Base-by-base conservation (phyloP, 2,113 vertebrate genomes). In the Junco hyemalis region DNA sequence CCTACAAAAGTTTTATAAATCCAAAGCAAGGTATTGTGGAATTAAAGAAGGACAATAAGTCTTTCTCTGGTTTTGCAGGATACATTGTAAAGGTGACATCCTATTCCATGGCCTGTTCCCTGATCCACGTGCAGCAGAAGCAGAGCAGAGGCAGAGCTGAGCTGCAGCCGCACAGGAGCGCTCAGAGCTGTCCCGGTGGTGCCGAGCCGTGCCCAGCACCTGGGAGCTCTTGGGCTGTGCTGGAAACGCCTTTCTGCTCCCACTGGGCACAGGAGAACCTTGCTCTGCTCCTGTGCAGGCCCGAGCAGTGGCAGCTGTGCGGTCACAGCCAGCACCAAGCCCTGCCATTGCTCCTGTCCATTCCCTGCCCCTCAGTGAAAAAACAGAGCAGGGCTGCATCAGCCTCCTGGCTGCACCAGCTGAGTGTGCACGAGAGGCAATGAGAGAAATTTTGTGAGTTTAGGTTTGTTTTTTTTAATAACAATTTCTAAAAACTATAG, bases 61-160 rank as follows among this genome's bases (percentile, higher is more conserved):
- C 4, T 60, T 78, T 60, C 22, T 45, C 13, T 79, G 14, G 22
- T 81, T 70, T 76, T 60, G 48, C 14, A 60, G 66, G 81, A 47
- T 33, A 6, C 6, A 4, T 40, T 71, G 14, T 6, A 20, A 64
- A 36, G 53, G 13, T 33, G 4, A 7, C 14, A 29, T 48, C 6
- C 60, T n/a, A 9, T 35, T 69, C 16, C 3, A 0, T 5, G 11
- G 18, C 29, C 17, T 61, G 61, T 81, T 51, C 40, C 31, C 50
- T 35, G 19, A 10, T 14, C 16, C 2, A 1, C 13, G 45, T 13
- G 5, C 36, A 64, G 56, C 56, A 45, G 14, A 25, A 31, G 45
- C 19, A 29, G 33, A 1, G 19, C 1, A 42, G 14, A 25, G n/a
- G 45, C 19, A 29, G 33, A 1, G 19, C 1, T 8, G 54, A 33